phyloP scores from a whole-genome alignment of 2,113 vertebrate species.

The Leptodactylus fuscus region DNA sequence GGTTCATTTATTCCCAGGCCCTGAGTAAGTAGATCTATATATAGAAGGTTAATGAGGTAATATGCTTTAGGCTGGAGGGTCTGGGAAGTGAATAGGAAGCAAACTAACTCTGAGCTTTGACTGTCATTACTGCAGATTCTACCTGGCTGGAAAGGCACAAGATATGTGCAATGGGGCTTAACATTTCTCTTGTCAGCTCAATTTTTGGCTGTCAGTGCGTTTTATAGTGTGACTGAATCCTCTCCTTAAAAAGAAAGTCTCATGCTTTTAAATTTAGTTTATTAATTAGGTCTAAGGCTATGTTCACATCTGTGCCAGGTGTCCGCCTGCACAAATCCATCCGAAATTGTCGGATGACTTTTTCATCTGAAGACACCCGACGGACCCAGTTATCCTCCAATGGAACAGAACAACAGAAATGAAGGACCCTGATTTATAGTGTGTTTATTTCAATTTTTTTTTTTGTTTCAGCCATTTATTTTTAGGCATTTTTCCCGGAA shows the following conservation, averaged over 20 bases:
- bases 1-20: conserved; percentile 20
- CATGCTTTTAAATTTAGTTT: no score
- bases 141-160: conserved; percentile 35
- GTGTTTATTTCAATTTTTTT: no score
- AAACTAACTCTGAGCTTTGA: conserved; percentile 25
- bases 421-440: no score
- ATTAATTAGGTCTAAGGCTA: no score
- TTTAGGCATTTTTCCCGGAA: no score
- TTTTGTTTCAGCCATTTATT: no score
- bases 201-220: conserved; percentile 16
- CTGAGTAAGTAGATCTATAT: conserved; percentile 28
- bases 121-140: conserved; percentile 28
- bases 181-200: conserved; percentile 1
- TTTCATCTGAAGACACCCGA: no score
- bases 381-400: no score
- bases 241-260: background rate
- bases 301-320: no score
- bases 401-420: no score
- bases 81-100: background rate
- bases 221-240: background rate
- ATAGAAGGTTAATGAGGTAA: conserved; percentile 42
- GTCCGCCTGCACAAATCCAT: no score
- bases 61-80: background rate
- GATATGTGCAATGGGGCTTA: background rate
- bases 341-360: no score